phyloP scores from a whole-genome alignment of 2,797 vertebrate genomes.

The Hapalemur alaotrensis region DNA sequence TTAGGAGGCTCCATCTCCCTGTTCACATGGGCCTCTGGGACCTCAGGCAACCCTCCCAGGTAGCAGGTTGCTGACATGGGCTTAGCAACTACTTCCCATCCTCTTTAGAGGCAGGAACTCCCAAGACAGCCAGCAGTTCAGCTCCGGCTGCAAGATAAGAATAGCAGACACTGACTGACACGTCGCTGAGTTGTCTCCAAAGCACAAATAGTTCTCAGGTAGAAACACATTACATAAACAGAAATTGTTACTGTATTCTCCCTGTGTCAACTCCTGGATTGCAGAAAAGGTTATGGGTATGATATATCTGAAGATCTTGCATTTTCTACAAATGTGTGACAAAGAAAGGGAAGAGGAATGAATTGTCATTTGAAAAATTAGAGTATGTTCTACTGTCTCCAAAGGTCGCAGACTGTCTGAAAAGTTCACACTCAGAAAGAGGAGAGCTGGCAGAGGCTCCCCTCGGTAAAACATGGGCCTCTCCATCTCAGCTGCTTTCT shows the following conservation, averaged over 20 bases:
- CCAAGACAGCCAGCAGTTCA: background rate
- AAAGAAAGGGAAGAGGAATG: background rate
- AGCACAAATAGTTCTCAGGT: background rate
- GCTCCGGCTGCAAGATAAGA: background rate
- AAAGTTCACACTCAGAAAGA: background rate
- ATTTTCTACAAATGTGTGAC: background rate
- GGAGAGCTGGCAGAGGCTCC: background rate
- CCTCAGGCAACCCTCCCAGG: background rate
- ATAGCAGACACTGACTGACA: background rate
- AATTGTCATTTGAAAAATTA: background rate
- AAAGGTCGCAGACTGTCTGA: background rate
- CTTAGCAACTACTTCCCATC: background rate
- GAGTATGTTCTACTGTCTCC: background rate
- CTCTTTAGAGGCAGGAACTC: background rate
- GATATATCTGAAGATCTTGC: background rate
- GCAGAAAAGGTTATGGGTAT: background rate
- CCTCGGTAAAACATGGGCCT: background rate
- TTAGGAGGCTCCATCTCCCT: background rate
- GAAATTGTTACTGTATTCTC: background rate
- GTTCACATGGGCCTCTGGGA: background rate
- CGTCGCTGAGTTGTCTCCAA: background rate
- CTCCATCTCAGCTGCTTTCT: background rate
- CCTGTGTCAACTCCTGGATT: background rate
- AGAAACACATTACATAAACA: background rate
- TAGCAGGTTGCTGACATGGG: background rate